Evolutionary conservation across 2,888 invertebrate species (phyloP), one percentile per base, ranked within the genome.

Genomic region (Aromia moschata): DNA sequence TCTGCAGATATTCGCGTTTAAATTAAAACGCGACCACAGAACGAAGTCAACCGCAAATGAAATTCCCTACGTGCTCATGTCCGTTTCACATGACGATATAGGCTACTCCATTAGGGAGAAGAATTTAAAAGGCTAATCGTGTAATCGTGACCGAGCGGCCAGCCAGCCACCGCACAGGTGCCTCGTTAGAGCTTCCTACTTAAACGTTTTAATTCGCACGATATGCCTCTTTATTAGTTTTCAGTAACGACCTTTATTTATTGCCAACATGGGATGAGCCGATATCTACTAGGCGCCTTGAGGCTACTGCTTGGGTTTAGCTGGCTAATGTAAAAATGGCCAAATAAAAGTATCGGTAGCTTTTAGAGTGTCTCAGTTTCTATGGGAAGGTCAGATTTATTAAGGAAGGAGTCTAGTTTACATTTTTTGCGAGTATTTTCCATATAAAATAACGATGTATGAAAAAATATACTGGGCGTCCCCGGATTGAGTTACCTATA

Each of bases 51-150:
- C 3, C 4, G 25, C 25, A 25, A 25, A 3, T 7, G 25, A 25
- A 7, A 25, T 25, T 25, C 25, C 25, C 7, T 43, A 14, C n/a
- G 25, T 20, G 25, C 25, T 41, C 43, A 10, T 43, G 43, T 43
- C 5, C 11, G 20, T 14, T 25, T 43, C 43, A 20, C 43, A 20
- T 43, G 20, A 5, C 12, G 20, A 20, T 14, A 5, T 20, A 25
- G 12, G n/a, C 11, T 16, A 16, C 40, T 43, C 11, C 12, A 43
- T 20, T 43, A 25, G n/a, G 12, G 12, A 43, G 20, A n/a, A 7
- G 12, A 43, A 40, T 18, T 43, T 20, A 43, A 25, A 43, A 25
- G 18, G 25, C 43, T 43, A 25, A 43, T 43, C 18, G 17, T 43
- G 43, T 4, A 43, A 43, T 43, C 43, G 43, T 43, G 43, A 43